Evolutionary conservation across 2,888 invertebrate genomes (phyloP).

Genomic region (Metopia argyrocephala): DNA sequence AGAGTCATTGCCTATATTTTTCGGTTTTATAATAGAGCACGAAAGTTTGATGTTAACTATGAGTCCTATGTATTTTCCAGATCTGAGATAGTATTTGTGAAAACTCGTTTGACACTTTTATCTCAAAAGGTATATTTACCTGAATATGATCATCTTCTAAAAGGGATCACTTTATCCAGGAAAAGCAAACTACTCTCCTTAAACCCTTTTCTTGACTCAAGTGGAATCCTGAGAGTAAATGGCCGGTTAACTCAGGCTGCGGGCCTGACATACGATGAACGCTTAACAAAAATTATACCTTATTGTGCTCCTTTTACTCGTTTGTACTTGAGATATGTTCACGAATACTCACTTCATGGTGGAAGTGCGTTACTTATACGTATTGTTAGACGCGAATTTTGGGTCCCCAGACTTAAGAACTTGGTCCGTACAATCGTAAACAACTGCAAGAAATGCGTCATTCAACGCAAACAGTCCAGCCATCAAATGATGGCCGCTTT

Average conservation of each 20-base stretch:
- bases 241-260: slow-evolving; percentile 9
- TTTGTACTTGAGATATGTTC: not conserved
- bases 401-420: not conserved
- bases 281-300: not conserved
- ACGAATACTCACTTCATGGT: slow-evolving; percentile 2
- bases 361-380: not conserved
- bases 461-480: not conserved
- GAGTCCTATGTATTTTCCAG: not conserved
- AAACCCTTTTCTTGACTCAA: too few relatives aligned
- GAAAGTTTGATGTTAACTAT: not conserved
- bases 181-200: too few relatives aligned
- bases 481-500: slow-evolving; percentile 35
- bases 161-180: not conserved
- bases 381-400: slow-evolving; percentile 1
- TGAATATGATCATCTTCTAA: not conserved
- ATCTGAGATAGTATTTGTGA: not conserved
- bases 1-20: slow-evolving; percentile 7
- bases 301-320: too few relatives aligned
- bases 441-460: not conserved
- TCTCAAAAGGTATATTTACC: not conserved
- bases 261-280: not conserved
- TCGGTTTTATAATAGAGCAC: not conserved
- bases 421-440: not conserved
- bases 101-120: not conserved
- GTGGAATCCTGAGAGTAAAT: not conserved